phyloP scores from a whole-genome alignment of 1,140 invertebrate genomes.

The Hetaerina americana region DNA sequence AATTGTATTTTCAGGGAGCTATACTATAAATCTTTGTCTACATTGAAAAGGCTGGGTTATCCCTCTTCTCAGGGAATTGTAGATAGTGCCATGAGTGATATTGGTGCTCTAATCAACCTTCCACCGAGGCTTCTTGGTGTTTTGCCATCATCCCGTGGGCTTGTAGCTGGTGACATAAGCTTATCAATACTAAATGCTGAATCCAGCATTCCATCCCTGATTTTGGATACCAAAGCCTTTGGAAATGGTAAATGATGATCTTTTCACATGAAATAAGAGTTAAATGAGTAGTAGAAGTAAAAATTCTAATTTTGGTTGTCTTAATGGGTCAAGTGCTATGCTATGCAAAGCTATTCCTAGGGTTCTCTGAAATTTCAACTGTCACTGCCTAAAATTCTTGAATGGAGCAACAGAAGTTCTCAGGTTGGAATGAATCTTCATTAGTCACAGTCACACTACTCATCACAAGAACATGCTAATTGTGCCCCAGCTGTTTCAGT shows the following conservation, averaged over 20 bases:
- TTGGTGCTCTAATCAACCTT: neutral
- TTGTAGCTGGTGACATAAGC: neutral
- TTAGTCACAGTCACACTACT: no score
- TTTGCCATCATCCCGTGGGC: neutral
- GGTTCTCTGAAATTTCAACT: no score
- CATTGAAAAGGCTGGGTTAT: neutral
- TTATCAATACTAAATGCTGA: neutral
- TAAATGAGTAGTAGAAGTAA: neutral
- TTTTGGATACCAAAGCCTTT: neutral
- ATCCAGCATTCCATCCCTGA: neutral
- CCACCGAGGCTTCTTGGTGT: neutral
- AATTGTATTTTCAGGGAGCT: neutral
- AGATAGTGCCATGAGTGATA: neutral
- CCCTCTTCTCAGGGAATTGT: neutral
- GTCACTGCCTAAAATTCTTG: no score
- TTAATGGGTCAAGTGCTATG: no score
- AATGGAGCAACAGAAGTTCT: no score
- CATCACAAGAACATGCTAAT: no score
- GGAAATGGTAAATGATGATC: neutral
- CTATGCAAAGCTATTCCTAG: no score
- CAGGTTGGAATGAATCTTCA: no score
- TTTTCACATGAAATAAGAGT: neutral
- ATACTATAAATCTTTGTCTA: neutral
- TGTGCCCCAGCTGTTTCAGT: no score
- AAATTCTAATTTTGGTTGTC: no score